Evolutionary conservation across 64 coral and sea anemone species (phyloP).

Genomic region (Pocillopora verrucosa): DNA sequence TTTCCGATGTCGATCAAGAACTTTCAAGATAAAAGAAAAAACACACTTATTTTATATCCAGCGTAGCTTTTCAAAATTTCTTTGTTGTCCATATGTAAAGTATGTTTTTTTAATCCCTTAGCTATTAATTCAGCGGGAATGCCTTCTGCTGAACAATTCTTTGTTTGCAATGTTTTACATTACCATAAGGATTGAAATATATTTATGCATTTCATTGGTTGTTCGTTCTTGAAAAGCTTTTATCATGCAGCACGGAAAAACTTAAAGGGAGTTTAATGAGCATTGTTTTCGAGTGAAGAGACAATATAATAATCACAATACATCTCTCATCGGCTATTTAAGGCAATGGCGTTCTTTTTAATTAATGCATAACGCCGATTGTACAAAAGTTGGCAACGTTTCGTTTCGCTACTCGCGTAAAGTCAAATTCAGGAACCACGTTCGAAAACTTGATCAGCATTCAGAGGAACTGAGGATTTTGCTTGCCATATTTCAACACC

Average conservation of each 20-base stretch:
- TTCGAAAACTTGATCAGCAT: neutral
- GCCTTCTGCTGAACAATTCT: neutral
- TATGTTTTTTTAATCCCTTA: neutral
- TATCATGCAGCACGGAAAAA: neutral
- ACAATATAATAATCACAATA: neutral
- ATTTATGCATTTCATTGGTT: neutral
- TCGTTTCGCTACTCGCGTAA: neutral
- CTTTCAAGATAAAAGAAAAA: neutral
- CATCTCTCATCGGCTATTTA: slow-evolving; percentile 25
- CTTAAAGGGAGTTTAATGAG: neutral
- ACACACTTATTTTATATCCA: neutral
- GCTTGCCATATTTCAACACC: neutral
- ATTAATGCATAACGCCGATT: slow-evolving; percentile 16
- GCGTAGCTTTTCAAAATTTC: neutral
- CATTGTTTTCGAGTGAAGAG: neutral
- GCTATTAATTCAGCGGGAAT: neutral
- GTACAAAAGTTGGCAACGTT: neutral
- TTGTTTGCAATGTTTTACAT: slow-evolving; percentile 1
- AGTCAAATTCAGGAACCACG: neutral
- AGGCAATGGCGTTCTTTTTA: slow-evolving; percentile 6
- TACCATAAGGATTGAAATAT: neutral
- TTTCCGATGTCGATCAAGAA: neutral
- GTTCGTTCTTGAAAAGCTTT: neutral
- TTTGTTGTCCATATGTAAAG: neutral
- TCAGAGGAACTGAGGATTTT: neutral